Conservation (phyloP, 2,888 invertebrate genomes). For the Scaptomyza parva region DNA sequence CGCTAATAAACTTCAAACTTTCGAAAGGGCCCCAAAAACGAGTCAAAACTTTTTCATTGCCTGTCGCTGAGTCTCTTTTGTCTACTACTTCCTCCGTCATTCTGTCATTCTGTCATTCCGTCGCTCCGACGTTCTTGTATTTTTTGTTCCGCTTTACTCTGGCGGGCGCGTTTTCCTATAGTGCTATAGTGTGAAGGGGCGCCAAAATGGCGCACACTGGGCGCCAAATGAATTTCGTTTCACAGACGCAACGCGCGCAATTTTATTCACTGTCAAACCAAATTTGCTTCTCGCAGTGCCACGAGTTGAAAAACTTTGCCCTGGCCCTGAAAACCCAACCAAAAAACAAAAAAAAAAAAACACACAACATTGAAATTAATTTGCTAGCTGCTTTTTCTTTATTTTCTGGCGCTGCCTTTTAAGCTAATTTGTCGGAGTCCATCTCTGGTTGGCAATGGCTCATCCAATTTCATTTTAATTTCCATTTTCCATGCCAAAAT, state of each 20-base stretch:
- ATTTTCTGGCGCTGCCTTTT: conserved; percentile 54
- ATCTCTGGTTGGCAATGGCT: conserved; percentile 28
- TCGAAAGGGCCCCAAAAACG: conserved; percentile 41
- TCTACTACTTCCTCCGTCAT: not conserved
- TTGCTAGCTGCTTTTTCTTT: conserved; percentile 45
- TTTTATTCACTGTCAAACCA: conserved; percentile 78
- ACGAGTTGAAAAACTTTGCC: conserved; percentile 41
- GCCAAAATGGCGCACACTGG: conserved; percentile 64
- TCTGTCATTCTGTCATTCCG: not conserved
- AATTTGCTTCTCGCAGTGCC: conserved; percentile 57
- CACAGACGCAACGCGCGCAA: conserved; percentile 72
- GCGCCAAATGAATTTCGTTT: conserved; percentile 80
- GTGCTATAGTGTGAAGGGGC: conserved; percentile 25
- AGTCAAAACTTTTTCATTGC: conserved; percentile 66
- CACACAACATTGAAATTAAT: conserved; percentile 67
- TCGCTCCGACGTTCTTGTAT: not conserved
- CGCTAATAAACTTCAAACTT: conserved; percentile 74
- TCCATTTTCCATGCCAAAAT: conserved; percentile 5
- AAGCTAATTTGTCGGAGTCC: conserved; percentile 66
- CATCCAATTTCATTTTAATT: conserved; percentile 15
- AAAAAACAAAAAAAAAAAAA: conserved; percentile 7
- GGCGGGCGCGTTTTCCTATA: too few species aligned
- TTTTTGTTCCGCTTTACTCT: conserved; percentile 5
- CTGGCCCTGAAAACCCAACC: conserved; percentile 6
- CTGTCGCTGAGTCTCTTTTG: conserved; percentile 17